phyloP scores from a whole-genome alignment of 2,797 vertebrate genomes.

The Fringilla coelebs region DNA sequence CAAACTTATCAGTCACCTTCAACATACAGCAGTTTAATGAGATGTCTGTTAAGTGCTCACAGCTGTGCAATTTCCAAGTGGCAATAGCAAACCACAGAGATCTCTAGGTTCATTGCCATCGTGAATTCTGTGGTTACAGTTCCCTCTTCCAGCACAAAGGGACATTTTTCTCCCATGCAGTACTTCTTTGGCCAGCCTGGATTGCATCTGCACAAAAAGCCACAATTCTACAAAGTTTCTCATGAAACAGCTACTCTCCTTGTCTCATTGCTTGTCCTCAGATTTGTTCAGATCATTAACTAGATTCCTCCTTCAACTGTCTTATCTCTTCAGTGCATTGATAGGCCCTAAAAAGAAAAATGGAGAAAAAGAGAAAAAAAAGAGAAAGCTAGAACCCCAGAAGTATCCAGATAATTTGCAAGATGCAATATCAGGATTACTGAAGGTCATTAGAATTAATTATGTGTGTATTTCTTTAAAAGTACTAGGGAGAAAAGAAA shows the following conservation, averaged over 20 bases:
- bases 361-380: background rate
- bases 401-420: background rate
- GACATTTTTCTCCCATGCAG: background rate
- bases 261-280: background rate
- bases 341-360: background rate
- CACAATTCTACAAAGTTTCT: background rate
- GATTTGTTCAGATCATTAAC: background rate
- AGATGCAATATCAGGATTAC: background rate
- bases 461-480: background rate
- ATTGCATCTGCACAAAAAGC: background rate
- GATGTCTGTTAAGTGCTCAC: background rate
- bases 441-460: background rate
- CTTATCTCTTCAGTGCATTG: background rate
- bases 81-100: background rate
- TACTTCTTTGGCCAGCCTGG: background rate
- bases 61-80: background rate
- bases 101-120: background rate
- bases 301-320: background rate
- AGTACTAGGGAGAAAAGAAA: background rate
- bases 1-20: background rate
- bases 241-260: background rate
- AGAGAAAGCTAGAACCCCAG: background rate
- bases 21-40: background rate
- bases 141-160: background rate
- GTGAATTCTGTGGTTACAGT: background rate